Evolutionary conservation across 2,113 vertebrate genomes (phyloP), one percentile per base, ranked within the genome.

Genomic region (Columbina picui): DNA sequence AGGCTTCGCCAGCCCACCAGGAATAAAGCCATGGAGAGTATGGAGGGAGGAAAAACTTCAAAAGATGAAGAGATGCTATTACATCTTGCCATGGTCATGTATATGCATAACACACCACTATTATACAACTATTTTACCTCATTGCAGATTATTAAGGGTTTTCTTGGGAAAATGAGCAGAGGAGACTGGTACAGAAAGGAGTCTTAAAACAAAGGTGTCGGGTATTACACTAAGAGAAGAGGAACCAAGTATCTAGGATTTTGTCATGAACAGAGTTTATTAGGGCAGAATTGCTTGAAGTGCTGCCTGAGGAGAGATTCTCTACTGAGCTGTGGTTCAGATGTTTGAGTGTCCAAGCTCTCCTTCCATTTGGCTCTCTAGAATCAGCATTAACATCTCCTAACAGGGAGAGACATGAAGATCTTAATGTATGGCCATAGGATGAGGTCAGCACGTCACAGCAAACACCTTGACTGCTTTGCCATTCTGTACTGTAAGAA

Each of bases 391-490:
- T 2, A 56, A 65, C 1, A 2, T 25, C 47, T 22, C n/a, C 32
- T 69, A 55, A 45, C 29, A 14, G 0, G 4, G 34, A 57, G 34
- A 39, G 20, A 41, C 21, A 25, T 52, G 4, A 34, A 57, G 30
- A 78, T 30, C 27, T 61, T 23, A 43, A 56, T 7, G 25, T 38
- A 23, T 23, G 26, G 12, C 9, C 21, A 20, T 12, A n/a, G 29
- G 20, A 50, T 9, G 30, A 9, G 3, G 5, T 14, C 6, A 56
- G 36, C 22, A 29, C 7, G 15, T 21, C 1, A 0, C 65, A 90
- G 32, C 32, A 70, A 67, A 65, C 18, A 32, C 19, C 32, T 55
- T 15, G 6, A 36, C 47, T 91, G 59, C 55, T 94, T 69, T 81
- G 20, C 27, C 52, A 8, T 65, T 39, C 34, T 55, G 6, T 32